These are phyloP conservation scores for Trachemys scripta DNA, from an alignment of 2,113 vertebrate genomes.

Conservation along the genomic window DNA sequence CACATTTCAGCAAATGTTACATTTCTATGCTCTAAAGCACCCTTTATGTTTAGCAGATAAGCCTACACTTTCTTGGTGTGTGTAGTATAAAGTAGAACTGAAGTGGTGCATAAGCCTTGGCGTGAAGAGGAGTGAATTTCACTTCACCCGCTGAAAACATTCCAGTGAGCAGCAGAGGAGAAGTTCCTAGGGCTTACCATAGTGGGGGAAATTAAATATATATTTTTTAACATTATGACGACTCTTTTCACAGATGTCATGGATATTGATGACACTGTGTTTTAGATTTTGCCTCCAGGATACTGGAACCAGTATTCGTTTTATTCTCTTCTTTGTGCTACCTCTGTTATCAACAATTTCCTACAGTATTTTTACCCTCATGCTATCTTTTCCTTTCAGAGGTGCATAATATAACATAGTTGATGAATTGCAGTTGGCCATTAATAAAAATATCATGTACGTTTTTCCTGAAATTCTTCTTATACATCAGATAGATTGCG, in stretches of 20 bases:
- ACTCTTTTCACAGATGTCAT: constrained; percentile 57
- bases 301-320: constrained; percentile 64
- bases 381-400: background rate
- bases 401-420: background rate
- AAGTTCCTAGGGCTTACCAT: constrained; percentile 28
- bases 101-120: background rate
- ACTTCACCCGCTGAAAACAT: constrained; percentile 42
- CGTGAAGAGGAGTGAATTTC: constrained; percentile 33
- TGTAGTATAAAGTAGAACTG: constrained; percentile 21
- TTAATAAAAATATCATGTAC: background rate
- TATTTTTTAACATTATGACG: constrained; percentile 54
- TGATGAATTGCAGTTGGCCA: background rate
- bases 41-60: background rate
- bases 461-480: background rate
- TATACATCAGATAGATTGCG: background rate
- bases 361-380: constrained; percentile 5
- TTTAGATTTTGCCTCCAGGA: constrained; percentile 51
- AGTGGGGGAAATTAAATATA: constrained; percentile 42
- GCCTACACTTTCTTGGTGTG: constrained; percentile 3
- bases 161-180: background rate
- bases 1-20: background rate
- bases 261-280: constrained; percentile 55
- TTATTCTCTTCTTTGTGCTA: constrained; percentile 51
- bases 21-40: background rate
- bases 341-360: constrained; percentile 42